Base-by-base conservation (phyloP, 2,888 invertebrate genomes). In the Antheraea yamamai region DNA sequence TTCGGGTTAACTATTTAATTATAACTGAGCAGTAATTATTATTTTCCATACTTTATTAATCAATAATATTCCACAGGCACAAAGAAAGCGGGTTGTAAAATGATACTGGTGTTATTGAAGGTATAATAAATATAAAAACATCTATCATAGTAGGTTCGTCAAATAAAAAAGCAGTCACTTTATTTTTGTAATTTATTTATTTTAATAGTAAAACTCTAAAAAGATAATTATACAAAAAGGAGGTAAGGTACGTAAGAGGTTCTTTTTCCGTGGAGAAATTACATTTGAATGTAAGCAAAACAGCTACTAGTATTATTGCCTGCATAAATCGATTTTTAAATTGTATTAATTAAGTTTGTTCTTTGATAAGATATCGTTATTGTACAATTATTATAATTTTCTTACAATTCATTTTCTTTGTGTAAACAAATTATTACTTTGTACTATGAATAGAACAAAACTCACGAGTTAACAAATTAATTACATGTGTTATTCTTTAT, bases 91-190 rank as follows among this genome's bases (percentile, higher is more conserved):
- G 58, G n/a, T 58, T 10, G 8, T 58, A 58, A 52, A 52, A 52
- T 52, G 14, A 52, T 18, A 52, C 6, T 39, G 10, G 10, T 39
- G 39, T 39, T 39, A 39, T 39, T 39, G 10, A 39, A 4, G 39
- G 10, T 39, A 39, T 10, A 39, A 39, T 39, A 39, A 39, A 39
- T 39, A 39, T 39, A 39, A 39, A 10, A 6, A 8, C 10, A 39
- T 39, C 14, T 18, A 20, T 58, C 18, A 58, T 20, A 58, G 58
- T n/a, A 16, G 23, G 52, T 18, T 72, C 10, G 35, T 23, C 47
- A 71, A 39, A 58, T 70, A 55, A 58, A 26, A 30, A 39, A 16
- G 70, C 47, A 47, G n/a, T 23, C 64, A 51, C 51, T 72, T 72
- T 72, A 64, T 64, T 64, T 61, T 64, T 64, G 23, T 23, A 12